Evolutionary conservation across 30 jellyfish, hydroid and myxozoan species (phyloP).

Genomic region (Aurelia coerulea): DNA sequence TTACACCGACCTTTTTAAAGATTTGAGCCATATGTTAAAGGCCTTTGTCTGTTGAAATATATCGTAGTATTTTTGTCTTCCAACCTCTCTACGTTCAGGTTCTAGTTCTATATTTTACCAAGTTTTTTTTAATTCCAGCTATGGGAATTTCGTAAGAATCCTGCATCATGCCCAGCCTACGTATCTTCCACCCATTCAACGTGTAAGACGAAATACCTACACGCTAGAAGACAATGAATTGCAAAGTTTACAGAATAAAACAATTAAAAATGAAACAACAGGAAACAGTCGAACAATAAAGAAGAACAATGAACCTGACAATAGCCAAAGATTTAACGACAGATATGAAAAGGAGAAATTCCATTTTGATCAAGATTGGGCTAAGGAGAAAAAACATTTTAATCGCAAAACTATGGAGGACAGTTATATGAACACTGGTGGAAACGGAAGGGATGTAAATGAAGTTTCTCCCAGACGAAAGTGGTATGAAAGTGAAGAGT

Average conservation of each 20-base stretch:
- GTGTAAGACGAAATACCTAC: slow-evolving; percentile 25
- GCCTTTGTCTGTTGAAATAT: no score
- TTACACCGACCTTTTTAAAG: no score
- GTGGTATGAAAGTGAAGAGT: slow-evolving; percentile 37
- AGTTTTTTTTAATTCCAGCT: slow-evolving; percentile 2
- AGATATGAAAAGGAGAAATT: background rate
- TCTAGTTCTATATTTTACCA: no score
- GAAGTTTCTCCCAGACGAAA: slow-evolving; percentile 17
- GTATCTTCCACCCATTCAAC: slow-evolving; percentile 42
- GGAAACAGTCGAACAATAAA: background rate
- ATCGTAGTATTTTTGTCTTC: no score
- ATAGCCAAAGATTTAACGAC: background rate
- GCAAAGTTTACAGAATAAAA: background rate
- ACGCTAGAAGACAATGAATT: slow-evolving; percentile 18
- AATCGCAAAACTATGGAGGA: background rate
- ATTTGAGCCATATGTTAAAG: no score
- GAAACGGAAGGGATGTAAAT: background rate
- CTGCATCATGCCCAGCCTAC: slow-evolving; percentile 55
- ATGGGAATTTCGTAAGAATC: background rate
- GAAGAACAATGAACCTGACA: background rate
- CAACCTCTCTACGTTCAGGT: no score
- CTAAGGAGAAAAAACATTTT: background rate
- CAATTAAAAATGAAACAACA: background rate
- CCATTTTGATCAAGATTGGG: background rate
- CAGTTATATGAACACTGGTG: background rate